These are phyloP conservation scores for Ernsta delagoae DNA, from an alignment of 2,888 invertebrate genomes.

Conservation along the genomic window DNA sequence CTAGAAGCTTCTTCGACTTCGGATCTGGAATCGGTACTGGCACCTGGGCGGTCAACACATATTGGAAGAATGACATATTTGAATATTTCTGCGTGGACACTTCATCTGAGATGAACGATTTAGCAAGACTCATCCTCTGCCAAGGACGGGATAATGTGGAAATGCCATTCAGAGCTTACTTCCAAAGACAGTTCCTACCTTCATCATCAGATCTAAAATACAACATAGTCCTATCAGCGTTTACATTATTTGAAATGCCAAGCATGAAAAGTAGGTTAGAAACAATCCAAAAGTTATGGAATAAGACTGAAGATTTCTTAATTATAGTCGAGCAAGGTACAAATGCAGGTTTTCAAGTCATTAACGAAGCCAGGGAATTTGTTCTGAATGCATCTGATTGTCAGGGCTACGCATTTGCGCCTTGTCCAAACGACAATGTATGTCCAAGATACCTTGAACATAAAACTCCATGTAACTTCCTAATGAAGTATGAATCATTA, in stretches of 20 bases:
- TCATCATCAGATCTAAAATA: slow-evolving; percentile 86
- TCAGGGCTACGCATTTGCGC: slow-evolving; percentile 89
- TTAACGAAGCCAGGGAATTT: slow-evolving; percentile 94
- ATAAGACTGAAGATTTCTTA: slow-evolving; percentile 92
- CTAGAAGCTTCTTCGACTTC: slow-evolving; percentile 93
- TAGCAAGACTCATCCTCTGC: slow-evolving; percentile 89
- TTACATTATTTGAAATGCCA: slow-evolving; percentile 92
- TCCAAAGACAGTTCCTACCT: slow-evolving; percentile 93
- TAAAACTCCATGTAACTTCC: slow-evolving; percentile 92
- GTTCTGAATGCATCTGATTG: slow-evolving; percentile 83
- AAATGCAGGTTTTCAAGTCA: slow-evolving; percentile 90
- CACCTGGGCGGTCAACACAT: slow-evolving; percentile 91
- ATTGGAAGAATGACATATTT: slow-evolving; percentile 89
- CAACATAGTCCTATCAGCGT: slow-evolving; percentile 92
- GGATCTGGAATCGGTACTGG: slow-evolving; percentile 96
- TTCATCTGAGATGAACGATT: slow-evolving; percentile 92
- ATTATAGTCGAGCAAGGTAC: slow-evolving; percentile 94
- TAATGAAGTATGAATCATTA: slow-evolving; percentile 85
- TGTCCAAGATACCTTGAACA: slow-evolving; percentile 90
- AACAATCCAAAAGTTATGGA: slow-evolving; percentile 92
- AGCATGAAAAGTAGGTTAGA: slow-evolving; percentile 87
- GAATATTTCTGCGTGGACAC: slow-evolving; percentile 95
- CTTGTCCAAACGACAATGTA: slow-evolving; percentile 92
- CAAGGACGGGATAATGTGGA: slow-evolving; percentile 87
- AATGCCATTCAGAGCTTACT: slow-evolving; percentile 85